A percentile compares a stretch with the other conserved stretches of the same genome.
Evolutionary conservation across 2,888 invertebrate genomes (phyloP).

Genomic region (Emmelina monodactyla): DNA sequence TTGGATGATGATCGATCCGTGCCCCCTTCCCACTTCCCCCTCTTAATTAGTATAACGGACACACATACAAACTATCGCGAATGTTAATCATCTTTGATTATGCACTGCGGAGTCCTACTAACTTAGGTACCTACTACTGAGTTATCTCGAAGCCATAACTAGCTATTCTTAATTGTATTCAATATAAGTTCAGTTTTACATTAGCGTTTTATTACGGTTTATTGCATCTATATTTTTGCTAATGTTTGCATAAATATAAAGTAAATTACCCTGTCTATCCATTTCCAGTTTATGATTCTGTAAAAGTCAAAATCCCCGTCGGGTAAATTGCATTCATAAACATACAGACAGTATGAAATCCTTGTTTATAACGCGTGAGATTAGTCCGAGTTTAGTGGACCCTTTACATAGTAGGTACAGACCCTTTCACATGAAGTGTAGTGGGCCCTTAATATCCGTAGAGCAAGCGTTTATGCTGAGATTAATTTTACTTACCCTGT

Average conservation of each 20-base stretch:
- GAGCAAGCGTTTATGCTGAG: conserved; percentile 28
- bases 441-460: conserved; percentile 30
- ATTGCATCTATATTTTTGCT: too few species aligned
- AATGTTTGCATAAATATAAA: too few species aligned
- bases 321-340: neutral
- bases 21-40: conserved; percentile 62
- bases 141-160: too few species aligned
- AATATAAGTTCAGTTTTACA: too few species aligned
- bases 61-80: conserved; percentile 66
- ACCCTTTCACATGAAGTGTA: conserved; percentile 18
- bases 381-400: conserved; percentile 35
- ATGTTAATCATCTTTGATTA: conserved; percentile 68
- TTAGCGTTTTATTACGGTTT: too few species aligned
- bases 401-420: conserved; percentile 20
- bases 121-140: too few species aligned
- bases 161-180: too few species aligned
- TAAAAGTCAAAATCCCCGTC: conserved; percentile 14
- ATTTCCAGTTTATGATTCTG: too few species aligned
- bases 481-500: conserved; percentile 9
- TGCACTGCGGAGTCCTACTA: conserved; percentile 67
- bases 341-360: conserved; percentile 7
- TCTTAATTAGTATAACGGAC: conserved; percentile 88
- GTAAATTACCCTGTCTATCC: too few species aligned
- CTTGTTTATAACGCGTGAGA: conserved; percentile 39
- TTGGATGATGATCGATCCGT: conserved; percentile 63